These are phyloP conservation scores for Salvelinus namaycush DNA, from an alignment of 2,113 vertebrate genomes.

Conservation along the genomic window DNA sequence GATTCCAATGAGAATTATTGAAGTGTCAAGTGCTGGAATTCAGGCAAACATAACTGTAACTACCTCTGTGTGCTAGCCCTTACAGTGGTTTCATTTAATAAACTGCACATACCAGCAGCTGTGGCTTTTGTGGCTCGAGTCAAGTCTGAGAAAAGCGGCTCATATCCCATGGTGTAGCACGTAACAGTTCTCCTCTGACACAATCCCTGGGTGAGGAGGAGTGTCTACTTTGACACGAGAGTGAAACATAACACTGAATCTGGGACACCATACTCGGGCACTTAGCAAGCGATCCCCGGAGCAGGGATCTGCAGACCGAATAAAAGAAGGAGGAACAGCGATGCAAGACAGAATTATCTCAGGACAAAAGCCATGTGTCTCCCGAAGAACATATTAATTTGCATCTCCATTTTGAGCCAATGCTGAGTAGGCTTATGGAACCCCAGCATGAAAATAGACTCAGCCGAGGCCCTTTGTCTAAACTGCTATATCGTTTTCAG, in stretches of 20 bases:
- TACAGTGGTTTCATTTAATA: not conserved
- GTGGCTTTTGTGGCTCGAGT: slow-evolving; percentile 1
- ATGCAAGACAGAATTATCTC: slow-evolving; percentile 37
- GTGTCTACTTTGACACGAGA: slow-evolving; percentile 41
- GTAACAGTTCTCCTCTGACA: slow-evolving; percentile 33
- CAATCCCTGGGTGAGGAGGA: slow-evolving; percentile 12
- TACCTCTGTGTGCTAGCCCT: not conserved
- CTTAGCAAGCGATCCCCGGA: slow-evolving; percentile 56
- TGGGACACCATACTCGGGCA: slow-evolving; percentile 70
- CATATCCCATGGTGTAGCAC: slow-evolving; percentile 14
- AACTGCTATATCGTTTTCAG: not conserved
- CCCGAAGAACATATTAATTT: slow-evolving; percentile 38
- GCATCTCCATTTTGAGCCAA: slow-evolving; percentile 45
- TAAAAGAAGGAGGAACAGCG: slow-evolving; percentile 46
- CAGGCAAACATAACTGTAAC: not conserved
- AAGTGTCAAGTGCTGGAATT: slow-evolving; percentile 1
- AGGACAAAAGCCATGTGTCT: slow-evolving; percentile 36
- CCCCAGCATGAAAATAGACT: not conserved
- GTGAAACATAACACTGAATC: slow-evolving; percentile 57
- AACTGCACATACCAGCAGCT: not conserved
- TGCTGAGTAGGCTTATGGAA: slow-evolving; percentile 49
- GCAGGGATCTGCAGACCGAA: slow-evolving; percentile 56
- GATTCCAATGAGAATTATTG: slow-evolving; percentile 1
- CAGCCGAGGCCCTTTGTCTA: slow-evolving; percentile 5
- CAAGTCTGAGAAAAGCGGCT: slow-evolving; percentile 14